Evolutionary conservation across 23 tunicate species (phyloP).

Genomic region (Pegea sp.): DNA sequence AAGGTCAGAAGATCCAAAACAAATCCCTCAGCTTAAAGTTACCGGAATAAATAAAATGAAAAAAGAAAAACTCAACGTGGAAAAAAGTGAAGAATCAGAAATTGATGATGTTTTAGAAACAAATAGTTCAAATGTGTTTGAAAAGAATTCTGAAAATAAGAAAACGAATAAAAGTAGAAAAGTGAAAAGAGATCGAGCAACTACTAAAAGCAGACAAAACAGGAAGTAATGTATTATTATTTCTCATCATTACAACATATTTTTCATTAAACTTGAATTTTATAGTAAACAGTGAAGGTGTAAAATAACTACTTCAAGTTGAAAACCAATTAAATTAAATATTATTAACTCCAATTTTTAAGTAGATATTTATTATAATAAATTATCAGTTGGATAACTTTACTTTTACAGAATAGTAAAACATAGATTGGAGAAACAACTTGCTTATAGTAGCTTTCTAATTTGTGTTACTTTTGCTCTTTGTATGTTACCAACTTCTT

Average conservation of each 20-base stretch:
- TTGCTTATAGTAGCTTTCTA: conserved; percentile 60
- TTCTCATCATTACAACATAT: too few relatives aligned
- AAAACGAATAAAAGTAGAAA: neutral
- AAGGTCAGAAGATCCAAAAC: neutral
- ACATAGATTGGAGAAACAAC: conserved; percentile 51
- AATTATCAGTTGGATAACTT: neutral
- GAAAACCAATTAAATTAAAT: too few relatives aligned
- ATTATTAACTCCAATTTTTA: neutral
- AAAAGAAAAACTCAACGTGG: neutral
- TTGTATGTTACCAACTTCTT: conserved; percentile 47
- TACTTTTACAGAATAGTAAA: conserved; percentile 2
- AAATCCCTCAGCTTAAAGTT: neutral
- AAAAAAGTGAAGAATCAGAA: neutral
- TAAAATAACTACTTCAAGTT: too few relatives aligned
- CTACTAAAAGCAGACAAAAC: neutral
- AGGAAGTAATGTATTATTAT: too few relatives aligned
- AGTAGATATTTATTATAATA: neutral
- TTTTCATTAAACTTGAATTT: too few relatives aligned
- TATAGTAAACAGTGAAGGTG: too few relatives aligned
- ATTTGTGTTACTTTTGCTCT: conserved; percentile 71
- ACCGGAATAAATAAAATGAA: neutral
- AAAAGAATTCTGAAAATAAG: neutral
- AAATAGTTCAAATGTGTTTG: neutral
- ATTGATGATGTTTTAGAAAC: neutral
- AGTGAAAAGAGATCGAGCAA: too few relatives aligned